A percentile compares a stretch with the other conserved stretches of the same genome.
These are phyloP conservation scores for Tragulus kanchil DNA, from an alignment of 2,113 vertebrate genomes.

Conservation along the genomic window DNA sequence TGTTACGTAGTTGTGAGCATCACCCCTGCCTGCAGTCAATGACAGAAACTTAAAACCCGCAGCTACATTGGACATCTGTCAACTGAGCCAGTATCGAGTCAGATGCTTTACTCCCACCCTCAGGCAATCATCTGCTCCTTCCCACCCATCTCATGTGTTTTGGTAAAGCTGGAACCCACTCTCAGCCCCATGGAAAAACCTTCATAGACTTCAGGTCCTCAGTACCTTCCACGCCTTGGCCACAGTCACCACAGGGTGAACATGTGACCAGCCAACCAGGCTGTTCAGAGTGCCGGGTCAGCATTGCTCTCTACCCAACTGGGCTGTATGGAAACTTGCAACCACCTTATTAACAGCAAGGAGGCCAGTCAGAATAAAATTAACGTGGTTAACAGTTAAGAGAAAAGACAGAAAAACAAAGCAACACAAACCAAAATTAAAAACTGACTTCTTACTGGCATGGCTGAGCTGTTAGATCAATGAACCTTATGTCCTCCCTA, in stretches of 20 bases:
- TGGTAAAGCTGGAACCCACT: not conserved
- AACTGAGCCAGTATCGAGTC: not conserved
- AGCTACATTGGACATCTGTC: not conserved
- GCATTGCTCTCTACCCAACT: not conserved
- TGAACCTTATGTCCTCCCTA: not conserved
- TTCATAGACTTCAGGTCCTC: not conserved
- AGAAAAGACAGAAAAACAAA: not conserved
- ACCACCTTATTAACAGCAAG: not conserved
- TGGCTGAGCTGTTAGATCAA: not conserved
- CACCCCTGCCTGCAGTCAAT: not conserved
- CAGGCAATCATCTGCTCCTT: not conserved
- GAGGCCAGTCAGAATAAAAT: not conserved
- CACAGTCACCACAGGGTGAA: not conserved
- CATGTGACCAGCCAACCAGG: not conserved
- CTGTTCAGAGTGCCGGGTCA: not conserved
- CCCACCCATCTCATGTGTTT: not conserved
- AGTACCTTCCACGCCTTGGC: too few relatives aligned
- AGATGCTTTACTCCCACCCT: not conserved
- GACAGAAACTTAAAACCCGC: constrained; percentile 3
- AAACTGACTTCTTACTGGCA: not conserved
- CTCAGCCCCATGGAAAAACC: not conserved
- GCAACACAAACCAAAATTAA: not conserved
- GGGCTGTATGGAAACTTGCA: not conserved
- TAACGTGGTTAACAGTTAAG: not conserved
- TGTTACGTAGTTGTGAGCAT: not conserved